Evolutionary conservation across 2,888 invertebrate genomes (phyloP), one percentile per base, ranked within the genome.

Genomic region (Dryomyza anilis): DNA sequence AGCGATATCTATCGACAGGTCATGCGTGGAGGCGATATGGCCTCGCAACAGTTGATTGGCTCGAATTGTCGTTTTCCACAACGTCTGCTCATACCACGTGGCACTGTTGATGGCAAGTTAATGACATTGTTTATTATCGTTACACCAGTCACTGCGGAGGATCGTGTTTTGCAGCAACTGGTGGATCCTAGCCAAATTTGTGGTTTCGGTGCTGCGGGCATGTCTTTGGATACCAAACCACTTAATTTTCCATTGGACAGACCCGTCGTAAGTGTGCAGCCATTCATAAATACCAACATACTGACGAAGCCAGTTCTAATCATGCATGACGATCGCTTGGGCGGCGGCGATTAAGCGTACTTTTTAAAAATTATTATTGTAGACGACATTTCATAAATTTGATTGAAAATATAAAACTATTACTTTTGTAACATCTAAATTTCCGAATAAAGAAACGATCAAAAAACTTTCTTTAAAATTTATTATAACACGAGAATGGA

Each of bases 211-310:
- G 84, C 84, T 77, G 86, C 84, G 78, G 75, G 85, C 84, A 70
- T 79, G 53, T 69, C 75, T 56, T 80, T 87, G 25, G 90, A 91
- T 77, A 85, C 84, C 68, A 85, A 86, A 77, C 85, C 89, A 36
- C 83, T 88, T 71, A 89, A 89, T 62, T 91, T 87, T 85, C 91
- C 91, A 68, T 86, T 91, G 74, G 91, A 92, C 77, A 87, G 89
- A 70, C 84, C 84, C n/a, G 86, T 89, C 73, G 81, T 80, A 85
- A 83, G 87, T 36, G 82, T 86, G 27, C 78, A 81, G 46, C 84
- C 83, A 65, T 89, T 84, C 80, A 76, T 83, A 64, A 84, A 86
- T 66, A 86, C 87, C 14, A 89, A 89, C 80, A 86, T 87, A 83
- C 6, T 56, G 23, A 2, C 56, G n/a, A 60, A 64, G 39, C 72